These are phyloP conservation scores for Neria commutata DNA, from an alignment of 2,888 invertebrate species.

Conservation along the genomic window DNA sequence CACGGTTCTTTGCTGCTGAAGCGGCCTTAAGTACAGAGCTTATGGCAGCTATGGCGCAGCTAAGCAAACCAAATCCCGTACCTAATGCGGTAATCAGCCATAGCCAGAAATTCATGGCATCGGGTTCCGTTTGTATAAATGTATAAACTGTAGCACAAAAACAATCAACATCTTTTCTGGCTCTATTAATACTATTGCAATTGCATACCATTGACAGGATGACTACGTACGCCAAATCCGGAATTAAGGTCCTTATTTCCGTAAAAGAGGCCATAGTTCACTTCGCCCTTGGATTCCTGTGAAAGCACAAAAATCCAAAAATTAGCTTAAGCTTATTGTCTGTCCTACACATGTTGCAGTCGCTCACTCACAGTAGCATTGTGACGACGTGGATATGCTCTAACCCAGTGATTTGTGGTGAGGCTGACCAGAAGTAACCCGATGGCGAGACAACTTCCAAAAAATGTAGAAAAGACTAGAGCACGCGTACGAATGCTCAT, in stretches of 20 bases:
- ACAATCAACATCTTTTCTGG: conserved; percentile 1
- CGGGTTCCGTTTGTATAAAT: conserved; percentile 54
- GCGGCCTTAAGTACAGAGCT: conserved; percentile 60
- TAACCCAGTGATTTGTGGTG: conserved; percentile 80
- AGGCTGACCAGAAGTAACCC: conserved; percentile 75
- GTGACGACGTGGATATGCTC: conserved; percentile 69
- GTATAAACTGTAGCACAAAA: conserved; percentile 45
- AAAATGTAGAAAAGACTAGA: conserved; percentile 77
- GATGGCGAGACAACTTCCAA: conserved; percentile 74
- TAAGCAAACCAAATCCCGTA: conserved; percentile 57
- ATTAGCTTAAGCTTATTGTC: not conserved
- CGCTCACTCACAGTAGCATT: conserved; percentile 61
- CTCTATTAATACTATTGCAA: too few species aligned
- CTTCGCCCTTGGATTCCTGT: conserved; percentile 67
- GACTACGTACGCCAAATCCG: conserved; percentile 79
- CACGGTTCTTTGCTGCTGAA: conserved; percentile 57
- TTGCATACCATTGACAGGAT: conserved; percentile 77
- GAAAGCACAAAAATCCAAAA: conserved; percentile 2
- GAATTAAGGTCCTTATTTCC: conserved; percentile 83
- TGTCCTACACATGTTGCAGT: too few species aligned
- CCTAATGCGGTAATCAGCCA: conserved; percentile 60
- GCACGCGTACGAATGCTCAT: conserved; percentile 74
- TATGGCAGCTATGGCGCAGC: conserved; percentile 60
- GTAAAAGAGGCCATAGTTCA: conserved; percentile 85
- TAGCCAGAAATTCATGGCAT: conserved; percentile 57